Evolutionary conservation across 2,113 vertebrate genomes (phyloP), one percentile per base, ranked within the genome.

Genomic region (Nycticebus coucang): DNA sequence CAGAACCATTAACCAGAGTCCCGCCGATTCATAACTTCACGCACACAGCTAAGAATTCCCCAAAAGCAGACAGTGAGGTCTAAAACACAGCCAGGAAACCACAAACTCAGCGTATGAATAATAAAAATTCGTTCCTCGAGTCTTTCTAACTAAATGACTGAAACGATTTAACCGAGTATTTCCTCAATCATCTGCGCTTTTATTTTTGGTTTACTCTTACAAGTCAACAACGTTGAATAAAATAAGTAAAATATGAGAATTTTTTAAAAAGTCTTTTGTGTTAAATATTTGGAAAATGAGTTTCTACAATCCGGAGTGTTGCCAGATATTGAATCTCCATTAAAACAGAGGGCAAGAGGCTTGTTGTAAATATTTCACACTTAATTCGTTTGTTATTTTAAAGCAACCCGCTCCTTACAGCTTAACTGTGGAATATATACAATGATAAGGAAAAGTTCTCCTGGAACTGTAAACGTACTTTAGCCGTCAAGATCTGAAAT

Each of bases 371-470:
- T 97, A 97, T 96, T 97, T 97, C 98, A 96, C 95, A 95, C 97
- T 97, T 97, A 96, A 97, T 98, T 97, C 93, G 96, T 97, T 96
- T 98, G 97, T 97, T 97, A 74, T 98, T 97, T 97, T 97, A 97
- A 97, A 95, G 95, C 88, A 84, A 55, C 71, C 62, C 14, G 14
- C 87, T 94, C 84, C 89, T 97, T 84, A 89, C 80, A 96, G 93
- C 81, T 94, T 89, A 95, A 92, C 93, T 74, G 96, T 84, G 94
- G 62, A 90, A 94, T 96, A 96, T 96, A 97, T 81, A 97, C 96
- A 95, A 88, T 64, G 97, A 97, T 97, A 98, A 97, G 97, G 53
- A 94, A 91, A 97, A 96, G 93, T 94, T 92, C 89, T 96, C 87
- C 96, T 92, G 93, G 93, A 95, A 97, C 84, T 97, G 92, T 95